Base-by-base conservation (phyloP, 1,140 invertebrate genomes). In the Venturia canescens region DNA sequence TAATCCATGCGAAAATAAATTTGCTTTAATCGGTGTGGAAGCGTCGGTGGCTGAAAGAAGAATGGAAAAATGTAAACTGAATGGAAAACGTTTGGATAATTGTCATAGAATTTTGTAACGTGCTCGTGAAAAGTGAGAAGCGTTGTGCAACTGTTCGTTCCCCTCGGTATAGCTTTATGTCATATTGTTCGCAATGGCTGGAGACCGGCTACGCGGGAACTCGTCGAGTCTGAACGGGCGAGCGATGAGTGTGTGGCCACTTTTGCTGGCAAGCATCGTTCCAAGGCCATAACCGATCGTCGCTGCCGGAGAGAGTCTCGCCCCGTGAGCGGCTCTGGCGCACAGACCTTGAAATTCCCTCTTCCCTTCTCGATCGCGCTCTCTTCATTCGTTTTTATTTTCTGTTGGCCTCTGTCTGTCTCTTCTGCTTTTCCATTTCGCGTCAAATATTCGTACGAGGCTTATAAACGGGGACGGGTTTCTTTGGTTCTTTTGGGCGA, bases 281-380 rank as follows among this genome's bases (percentile, higher is more conserved):
- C 72, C 72, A 76, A 76, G 72, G 72, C 53, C 72, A 38, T 44
- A 63, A 63, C 21, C 72, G 53, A 60, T 76, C 72, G 72, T 63
- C 31, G 21, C 29, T 48, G 71, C 31, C 53, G 23, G 26, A 31
- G 66, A 69, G 50, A 60, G 50, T 76, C 48, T 16, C 27, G 72
- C 50, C 60, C 23, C 72, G 50, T 38, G 27, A 60, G 23, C 26
- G 72, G 27, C 72, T 21, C 53, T 69, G 72, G 18, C 60, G 13
- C 23, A 9, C 0, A 53, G 31, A 76, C 72, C 72, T 76, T 76
- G 72, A 75, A 60, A 76, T 34, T 50, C 50, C 71, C 31, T 79
- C 63, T 78, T 72, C 15, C 53, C 48, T 38, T 50, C 76, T 81
- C 16, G 34, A n/a, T 53, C 18, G 21, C 44, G 21, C 44, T 38